A percentile compares a stretch with the other conserved stretches of the same genome.
These are phyloP conservation scores for Abscondita cerata DNA, from an alignment of 2,888 invertebrate genomes.

Conservation along the genomic window DNA sequence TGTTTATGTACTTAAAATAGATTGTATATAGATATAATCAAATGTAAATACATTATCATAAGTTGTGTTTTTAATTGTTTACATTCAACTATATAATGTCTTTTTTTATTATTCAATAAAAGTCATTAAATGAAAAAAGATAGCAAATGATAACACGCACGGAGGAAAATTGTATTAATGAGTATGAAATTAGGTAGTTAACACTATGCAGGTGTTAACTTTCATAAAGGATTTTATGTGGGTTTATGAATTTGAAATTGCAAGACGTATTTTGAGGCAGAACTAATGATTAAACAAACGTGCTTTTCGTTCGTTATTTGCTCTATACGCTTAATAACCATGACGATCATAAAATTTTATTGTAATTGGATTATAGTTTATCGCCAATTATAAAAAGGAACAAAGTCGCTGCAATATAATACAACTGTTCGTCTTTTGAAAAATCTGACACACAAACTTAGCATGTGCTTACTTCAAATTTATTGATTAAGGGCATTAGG, in stretches of 20 bases:
- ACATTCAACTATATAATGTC: background rate
- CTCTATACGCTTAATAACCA: conserved; percentile 15
- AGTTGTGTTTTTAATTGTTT: conserved; percentile 20
- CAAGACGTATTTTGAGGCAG: conserved; percentile 18
- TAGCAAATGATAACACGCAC: background rate
- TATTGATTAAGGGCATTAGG: conserved; percentile 23
- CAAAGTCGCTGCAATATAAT: conserved; percentile 10
- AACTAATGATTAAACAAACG: conserved; percentile 26
- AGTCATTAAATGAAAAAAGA: background rate
- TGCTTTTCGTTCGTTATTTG: conserved; percentile 20
- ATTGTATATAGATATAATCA: conserved; percentile 13
- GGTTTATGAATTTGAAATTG: conserved; percentile 17
- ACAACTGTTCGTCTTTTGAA: background rate
- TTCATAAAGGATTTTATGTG: conserved; percentile 6
- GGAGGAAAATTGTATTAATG: background rate
- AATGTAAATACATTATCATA: conserved; percentile 21
- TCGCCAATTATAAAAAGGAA: conserved; percentile 26
- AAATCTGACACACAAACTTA: background rate
- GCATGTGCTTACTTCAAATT: conserved; percentile 9
- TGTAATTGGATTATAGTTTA: conserved; percentile 27
- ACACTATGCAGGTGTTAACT: conserved; percentile 17
- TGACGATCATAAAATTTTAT: conserved; percentile 27
- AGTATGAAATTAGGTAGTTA: background rate
- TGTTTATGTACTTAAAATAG: conserved; percentile 17
- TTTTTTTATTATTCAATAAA: background rate